Evolutionary conservation across 2,113 vertebrate genomes (phyloP).

Genomic region (Bagarius yarrelli): DNA sequence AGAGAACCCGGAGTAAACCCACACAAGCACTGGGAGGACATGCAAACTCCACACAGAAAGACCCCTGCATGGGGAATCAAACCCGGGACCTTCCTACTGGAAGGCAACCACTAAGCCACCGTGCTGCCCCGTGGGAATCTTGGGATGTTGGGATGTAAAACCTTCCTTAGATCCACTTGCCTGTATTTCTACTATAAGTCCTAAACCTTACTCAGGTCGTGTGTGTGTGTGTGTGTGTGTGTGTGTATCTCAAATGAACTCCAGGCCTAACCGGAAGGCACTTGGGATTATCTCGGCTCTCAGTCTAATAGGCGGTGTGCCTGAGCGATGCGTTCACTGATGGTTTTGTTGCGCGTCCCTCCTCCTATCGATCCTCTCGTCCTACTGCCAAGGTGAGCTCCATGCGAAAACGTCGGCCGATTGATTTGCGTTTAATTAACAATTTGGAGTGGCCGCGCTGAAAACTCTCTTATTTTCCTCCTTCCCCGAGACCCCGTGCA

Average conservation of each 20-base stretch:
- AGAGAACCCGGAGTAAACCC: no score
- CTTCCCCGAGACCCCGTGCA: conserved; percentile 57
- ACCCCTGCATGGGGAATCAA: no score
- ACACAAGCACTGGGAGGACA: no score
- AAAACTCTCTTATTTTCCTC: conserved; percentile 67
- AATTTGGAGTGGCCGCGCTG: conserved; percentile 85
- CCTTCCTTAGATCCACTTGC: no score
- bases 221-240: no score
- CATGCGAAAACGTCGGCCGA: conserved; percentile 85
- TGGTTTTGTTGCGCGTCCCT: conserved; percentile 56
- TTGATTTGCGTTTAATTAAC: conserved; percentile 99
- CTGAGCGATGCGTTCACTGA: conserved; percentile 30
- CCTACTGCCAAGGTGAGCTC: conserved; percentile 63
- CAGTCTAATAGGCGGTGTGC: background rate
- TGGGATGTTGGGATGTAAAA: no score
- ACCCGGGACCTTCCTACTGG: no score
- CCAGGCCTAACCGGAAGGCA: background rate
- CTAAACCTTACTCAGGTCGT: no score
- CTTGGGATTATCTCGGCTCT: background rate
- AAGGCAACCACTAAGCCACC: no score
- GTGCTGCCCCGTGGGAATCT: no score
- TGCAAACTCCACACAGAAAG: no score
- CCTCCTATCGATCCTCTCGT: conserved; percentile 66
- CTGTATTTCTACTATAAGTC: no score
- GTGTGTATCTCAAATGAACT: background rate